Evolutionary conservation across 2,113 vertebrate genomes (phyloP).

Genomic region (Acanthisitta chloris): DNA sequence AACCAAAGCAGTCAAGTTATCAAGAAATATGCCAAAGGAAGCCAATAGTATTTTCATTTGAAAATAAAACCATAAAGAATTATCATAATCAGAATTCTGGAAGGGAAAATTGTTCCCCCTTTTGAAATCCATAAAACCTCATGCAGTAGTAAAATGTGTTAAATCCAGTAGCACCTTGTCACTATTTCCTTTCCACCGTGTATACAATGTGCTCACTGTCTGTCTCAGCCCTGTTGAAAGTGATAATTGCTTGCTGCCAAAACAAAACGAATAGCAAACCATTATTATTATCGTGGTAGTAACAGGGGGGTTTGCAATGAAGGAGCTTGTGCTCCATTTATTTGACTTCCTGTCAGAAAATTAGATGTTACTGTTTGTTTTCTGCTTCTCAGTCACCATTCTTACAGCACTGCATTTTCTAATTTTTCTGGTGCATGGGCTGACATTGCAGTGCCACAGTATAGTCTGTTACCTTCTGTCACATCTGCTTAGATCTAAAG

Average conservation of each 20-base stretch:
- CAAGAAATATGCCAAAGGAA: neutral
- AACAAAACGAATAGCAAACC: neutral
- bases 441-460: neutral
- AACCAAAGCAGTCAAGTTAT: neutral
- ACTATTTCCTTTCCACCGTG: neutral
- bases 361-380: neutral
- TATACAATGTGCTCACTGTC: neutral
- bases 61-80: neutral
- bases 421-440: neutral
- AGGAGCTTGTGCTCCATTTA: neutral
- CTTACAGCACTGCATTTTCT: neutral
- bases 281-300: neutral
- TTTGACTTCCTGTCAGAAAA: neutral
- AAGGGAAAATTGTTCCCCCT: neutral
- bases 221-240: neutral
- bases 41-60: neutral
- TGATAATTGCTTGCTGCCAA: constrained; percentile 22
- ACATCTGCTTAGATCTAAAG: neutral
- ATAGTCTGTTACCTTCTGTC: constrained; percentile 21
- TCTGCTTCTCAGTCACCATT: neutral
- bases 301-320: neutral
- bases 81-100: neutral
- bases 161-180: neutral
- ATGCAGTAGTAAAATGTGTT: neutral
- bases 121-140: neutral